A percentile compares a stretch with the other conserved stretches of the same genome.
Evolutionary conservation across 2,888 invertebrate genomes (phyloP).

Genomic region (Torymus auratus): DNA sequence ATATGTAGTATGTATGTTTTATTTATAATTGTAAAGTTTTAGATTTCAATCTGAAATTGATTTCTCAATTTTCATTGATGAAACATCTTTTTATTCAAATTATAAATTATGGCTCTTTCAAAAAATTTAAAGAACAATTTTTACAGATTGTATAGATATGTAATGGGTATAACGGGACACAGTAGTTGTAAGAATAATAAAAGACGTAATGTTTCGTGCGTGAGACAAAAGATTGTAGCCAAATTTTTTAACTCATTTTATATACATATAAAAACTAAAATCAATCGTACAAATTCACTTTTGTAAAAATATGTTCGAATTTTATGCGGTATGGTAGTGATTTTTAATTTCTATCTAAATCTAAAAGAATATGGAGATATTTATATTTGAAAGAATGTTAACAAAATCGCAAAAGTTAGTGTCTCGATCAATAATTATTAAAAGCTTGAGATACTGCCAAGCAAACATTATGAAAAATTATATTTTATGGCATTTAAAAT

Average conservation of each 20-base stretch:
- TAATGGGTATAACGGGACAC: conserved; percentile 27
- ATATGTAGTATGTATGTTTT: too few species aligned
- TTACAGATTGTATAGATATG: background rate
- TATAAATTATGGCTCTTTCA: too few species aligned
- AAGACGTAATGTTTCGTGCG: conserved; percentile 3
- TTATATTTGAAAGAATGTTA: conserved; percentile 33
- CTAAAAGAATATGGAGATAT: conserved; percentile 9
- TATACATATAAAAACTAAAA: conserved; percentile 31
- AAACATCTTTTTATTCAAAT: too few species aligned
- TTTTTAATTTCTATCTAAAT: conserved; percentile 32
- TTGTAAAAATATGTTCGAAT: conserved; percentile 46
- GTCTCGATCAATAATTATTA: conserved; percentile 45
- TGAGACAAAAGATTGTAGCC: conserved; percentile 28
- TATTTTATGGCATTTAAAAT: conserved; percentile 41
- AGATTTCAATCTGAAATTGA: too few species aligned
- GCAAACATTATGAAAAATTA: conserved; percentile 24
- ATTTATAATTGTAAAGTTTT: too few species aligned
- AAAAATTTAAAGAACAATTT: background rate
- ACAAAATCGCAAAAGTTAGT: conserved; percentile 4
- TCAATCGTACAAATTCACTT: conserved; percentile 49
- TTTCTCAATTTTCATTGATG: too few species aligned
- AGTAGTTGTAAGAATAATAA: conserved; percentile 11
- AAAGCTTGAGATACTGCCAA: conserved; percentile 45
- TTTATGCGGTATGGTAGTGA: conserved; percentile 44
- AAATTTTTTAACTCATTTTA: conserved; percentile 50